These are phyloP conservation scores for Tipula vernalis DNA, from an alignment of 2,888 invertebrate genomes.

Conservation along the genomic window DNA sequence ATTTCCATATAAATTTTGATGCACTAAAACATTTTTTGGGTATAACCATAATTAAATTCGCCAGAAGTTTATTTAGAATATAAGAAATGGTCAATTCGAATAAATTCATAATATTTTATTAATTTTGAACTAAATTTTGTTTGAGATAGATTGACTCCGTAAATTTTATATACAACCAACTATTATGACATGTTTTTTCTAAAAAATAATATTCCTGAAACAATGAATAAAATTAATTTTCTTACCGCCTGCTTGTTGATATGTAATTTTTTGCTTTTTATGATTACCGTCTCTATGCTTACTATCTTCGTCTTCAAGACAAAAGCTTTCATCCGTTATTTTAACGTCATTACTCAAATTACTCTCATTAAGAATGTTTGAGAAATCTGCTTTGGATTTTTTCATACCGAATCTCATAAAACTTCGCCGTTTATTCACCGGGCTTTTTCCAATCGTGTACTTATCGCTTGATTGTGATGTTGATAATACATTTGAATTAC, in stretches of 20 bases:
- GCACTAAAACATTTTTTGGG: neutral
- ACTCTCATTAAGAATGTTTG: neutral
- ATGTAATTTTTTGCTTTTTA: neutral
- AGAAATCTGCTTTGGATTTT: conserved; percentile 23
- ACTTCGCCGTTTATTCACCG: conserved; percentile 8
- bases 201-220: neutral
- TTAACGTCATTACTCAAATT: neutral
- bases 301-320: neutral
- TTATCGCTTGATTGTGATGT: conserved; percentile 4
- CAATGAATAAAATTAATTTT: neutral
- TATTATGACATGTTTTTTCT: neutral
- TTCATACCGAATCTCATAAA: conserved; percentile 29
- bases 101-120: neutral
- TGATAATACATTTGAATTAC: neutral
- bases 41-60: neutral
- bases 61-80: neutral
- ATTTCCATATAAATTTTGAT: neutral
- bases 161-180: neutral
- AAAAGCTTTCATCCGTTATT: neutral
- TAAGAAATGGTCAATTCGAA: neutral
- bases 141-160: neutral
- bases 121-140: neutral
- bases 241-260: neutral
- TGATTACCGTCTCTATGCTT: neutral
- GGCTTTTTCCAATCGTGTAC: neutral